Evolutionary conservation across 2,797 vertebrate genomes (phyloP), one percentile per base, ranked within the genome.

Genomic region (Antennarius maculatus): DNA sequence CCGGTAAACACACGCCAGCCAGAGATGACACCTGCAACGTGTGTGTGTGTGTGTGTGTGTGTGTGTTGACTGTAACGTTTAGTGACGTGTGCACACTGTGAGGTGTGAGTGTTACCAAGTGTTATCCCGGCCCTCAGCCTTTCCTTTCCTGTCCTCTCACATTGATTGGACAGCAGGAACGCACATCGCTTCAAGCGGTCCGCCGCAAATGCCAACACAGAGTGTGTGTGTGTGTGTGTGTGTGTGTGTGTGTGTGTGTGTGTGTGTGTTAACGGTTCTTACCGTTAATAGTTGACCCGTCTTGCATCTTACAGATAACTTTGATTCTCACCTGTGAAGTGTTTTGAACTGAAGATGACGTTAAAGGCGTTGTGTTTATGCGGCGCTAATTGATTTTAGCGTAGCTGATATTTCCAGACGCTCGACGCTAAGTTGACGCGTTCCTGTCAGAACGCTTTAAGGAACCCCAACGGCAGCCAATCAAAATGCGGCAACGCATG

Each of bases 131-230:
- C 85, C 86, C 77, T 85, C 79, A 82, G 84, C 76, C 71, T 47
- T 84, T 74, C 78, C 71, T 66, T 60, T 74, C 48, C 83, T 14
- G 52, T 85, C 83, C 80, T 78, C 83, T 88, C 84, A 81, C 87
- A 85, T 82, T 79, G 86, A 88, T 85, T 77, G 80, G 87, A 83
- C 85, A 83, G 78, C 74, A 56, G 75, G 80, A 68, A 69, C 76
- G 73, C 71, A 47, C 76, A 56, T 74, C 2, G 67, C 88, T 84
- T 81, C 68, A 64, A 82, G 81, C 69, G 64, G 61, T 78, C 71
- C 71, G 65, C 79, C 54, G 66, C 49, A 80, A 83, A 88, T 84
- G 80, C 77, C 86, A 86, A 61, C 43, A 70, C 73, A 46, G 65
- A 76, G 74, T 50, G 23, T 69, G 63, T 48, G 69, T 15, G 68